Evolutionary conservation across 1,140 invertebrate species (phyloP).

Genomic region (Glossosoma conforme): DNA sequence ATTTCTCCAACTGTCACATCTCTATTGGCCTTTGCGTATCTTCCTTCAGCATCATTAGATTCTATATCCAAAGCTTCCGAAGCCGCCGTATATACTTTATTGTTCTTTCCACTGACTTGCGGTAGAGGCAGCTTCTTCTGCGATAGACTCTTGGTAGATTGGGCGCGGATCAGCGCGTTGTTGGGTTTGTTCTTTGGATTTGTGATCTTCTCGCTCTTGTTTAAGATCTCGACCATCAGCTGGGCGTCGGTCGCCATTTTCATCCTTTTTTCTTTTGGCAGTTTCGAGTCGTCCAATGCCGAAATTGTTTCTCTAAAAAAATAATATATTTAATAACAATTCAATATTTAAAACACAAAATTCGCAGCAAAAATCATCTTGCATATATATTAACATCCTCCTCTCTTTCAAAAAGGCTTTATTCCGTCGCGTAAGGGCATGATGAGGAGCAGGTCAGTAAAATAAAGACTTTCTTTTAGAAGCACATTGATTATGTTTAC

Average conservation of each 20-base stretch:
- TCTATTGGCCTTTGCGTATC: constrained; percentile 58
- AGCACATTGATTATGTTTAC: too few species aligned
- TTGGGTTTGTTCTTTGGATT: constrained; percentile 34
- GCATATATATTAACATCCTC: too few species aligned
- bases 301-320: constrained; percentile 53
- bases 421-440: too few species aligned
- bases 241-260: constrained; percentile 65
- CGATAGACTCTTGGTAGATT: constrained; percentile 37
- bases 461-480: too few species aligned
- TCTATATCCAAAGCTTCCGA: constrained; percentile 54
- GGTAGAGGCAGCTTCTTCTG: constrained; percentile 37
- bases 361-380: too few species aligned
- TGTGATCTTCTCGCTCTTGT: constrained; percentile 49
- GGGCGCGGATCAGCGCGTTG: constrained; percentile 35
- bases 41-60: constrained; percentile 41
- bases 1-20: constrained; percentile 64
- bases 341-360: too few species aligned
- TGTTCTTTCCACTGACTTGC: constrained; percentile 44
- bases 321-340: constrained; percentile 3
- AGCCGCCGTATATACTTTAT: constrained; percentile 52
- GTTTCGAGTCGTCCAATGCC: constrained; percentile 58
- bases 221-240: constrained; percentile 66
- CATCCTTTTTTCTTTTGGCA: constrained; percentile 59
- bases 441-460: too few species aligned
- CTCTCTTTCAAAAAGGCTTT: too few species aligned